Evolutionary conservation across 2,113 vertebrate species (phyloP), one percentile per base, ranked within the genome.

Genomic region (Eulacestoma nigropectus): DNA sequence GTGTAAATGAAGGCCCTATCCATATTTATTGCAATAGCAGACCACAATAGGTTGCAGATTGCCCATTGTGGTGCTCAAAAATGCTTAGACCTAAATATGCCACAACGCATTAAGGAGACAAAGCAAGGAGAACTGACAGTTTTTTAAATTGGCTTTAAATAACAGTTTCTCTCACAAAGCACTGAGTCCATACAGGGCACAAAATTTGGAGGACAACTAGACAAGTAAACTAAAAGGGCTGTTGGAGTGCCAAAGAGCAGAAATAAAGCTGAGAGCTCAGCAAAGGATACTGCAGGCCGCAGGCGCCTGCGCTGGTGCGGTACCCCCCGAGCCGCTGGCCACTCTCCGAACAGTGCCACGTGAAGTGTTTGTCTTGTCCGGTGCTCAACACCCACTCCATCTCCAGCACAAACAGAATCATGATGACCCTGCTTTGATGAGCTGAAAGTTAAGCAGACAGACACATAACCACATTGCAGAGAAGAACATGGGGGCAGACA

Each of bases 371-470:
- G 97, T 99, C 99, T 95, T 99, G 99, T 18, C 99, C 99, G 0
- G 99, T 99, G 97, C 99, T 99, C 94, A 99, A 92, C 64, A 99
- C 97, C 99, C 99, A 99, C 94, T 99, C 99, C 99, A 99, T 99
- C 97, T 99, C 99, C 98, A 99, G 97, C 63, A 99, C 98, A 86
- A 99, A 99, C 65, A 99, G 98, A 80, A 99, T 97, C 98, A 99
- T 99, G 2, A 99, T 99, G 88, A 99, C 99, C 49, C 98, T 97
- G 97, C 98, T 98, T 91, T 99, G 99, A 95, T 99, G 99, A 20
- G 99, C 99, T 99, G 97, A 62, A 96, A 97, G 77, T 89, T 32
- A 96, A 96, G 90, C 78, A 96, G 67, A 92, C 77, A 96, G 77
- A 87, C 11, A 16, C 15, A 42, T 6, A 63, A 83, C 67, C 1